Base-by-base conservation (phyloP, 1,140 invertebrate species). In the Drosophila dunni region DNA sequence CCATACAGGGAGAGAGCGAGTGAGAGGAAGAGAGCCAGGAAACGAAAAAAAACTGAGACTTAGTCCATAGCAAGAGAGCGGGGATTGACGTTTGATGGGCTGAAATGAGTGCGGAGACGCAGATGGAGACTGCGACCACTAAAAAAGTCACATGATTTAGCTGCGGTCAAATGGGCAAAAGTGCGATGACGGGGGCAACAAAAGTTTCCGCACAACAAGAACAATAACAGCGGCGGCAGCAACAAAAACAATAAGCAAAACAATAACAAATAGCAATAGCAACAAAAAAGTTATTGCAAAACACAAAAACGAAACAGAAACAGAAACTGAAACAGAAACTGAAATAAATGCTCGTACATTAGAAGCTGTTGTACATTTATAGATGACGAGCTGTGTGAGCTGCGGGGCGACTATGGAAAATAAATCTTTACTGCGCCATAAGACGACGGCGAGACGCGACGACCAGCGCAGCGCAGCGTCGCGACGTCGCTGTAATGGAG, bases 361-460 rank as follows among this genome's bases (percentile, higher is more conserved):
- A 71, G 73, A 75, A 75, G 73, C 73, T 75, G 73, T 66, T 71
- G 73, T 73, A 65, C 56, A 78, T 78, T 84, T 78, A 74, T 67
- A 64, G 75, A 50, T 64, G 72, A 66, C 60, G 54, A 67, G 17
- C 17, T 20, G 17, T 20, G 17, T 6, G 24, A 29, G 62, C 65
- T 64, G 40, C 45, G 40, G 51, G 69, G 54, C 70, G 69, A 72
- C 75, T 75, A 81, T 86, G 82, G 79, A 86, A 83, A 83, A 88
- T 88, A 88, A 88, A 88, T 88, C 84, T 88, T 88, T 83, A 88
- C 84, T 88, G 84, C 84, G 84, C 84, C 84, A 88, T 88, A 89
- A 88, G 79, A 88, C 79, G 75, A 68, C 54, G 48, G 24, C 51
- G 61, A 56, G 64, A 64, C 46, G 36, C 58, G 65, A 29, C 44